These are phyloP conservation scores for Brotogeris chrysoptera DNA, from an alignment of 2,797 vertebrate species.

Conservation along the genomic window DNA sequence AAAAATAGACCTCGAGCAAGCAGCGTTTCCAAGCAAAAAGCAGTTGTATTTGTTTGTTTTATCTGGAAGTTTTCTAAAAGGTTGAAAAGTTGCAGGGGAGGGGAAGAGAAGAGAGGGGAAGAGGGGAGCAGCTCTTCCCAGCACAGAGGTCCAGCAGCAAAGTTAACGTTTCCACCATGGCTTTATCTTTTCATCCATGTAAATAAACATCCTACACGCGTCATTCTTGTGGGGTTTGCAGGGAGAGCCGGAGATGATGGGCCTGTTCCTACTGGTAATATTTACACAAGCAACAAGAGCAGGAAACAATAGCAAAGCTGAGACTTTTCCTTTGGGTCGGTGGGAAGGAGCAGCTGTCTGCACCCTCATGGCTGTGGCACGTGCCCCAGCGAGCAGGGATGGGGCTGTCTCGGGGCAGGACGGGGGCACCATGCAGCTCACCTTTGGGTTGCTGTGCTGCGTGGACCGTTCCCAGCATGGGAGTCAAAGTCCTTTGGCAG, in stretches of 20 bases:
- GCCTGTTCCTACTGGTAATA: slow-evolving; percentile 68
- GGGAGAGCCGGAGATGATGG: slow-evolving; percentile 62
- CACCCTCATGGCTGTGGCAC: background rate
- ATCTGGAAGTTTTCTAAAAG: slow-evolving; percentile 56
- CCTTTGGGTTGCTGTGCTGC: fast-evolving
- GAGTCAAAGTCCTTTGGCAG: slow-evolving; percentile 20
- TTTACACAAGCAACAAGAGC: slow-evolving; percentile 64
- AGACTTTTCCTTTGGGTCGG: slow-evolving; percentile 38
- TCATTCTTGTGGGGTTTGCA: slow-evolving; percentile 44
- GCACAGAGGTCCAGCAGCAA: slow-evolving; percentile 14
- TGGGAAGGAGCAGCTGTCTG: background rate
- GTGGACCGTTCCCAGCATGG: fast-evolving
- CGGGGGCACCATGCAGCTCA: background rate
- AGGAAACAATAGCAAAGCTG: slow-evolving; percentile 60
- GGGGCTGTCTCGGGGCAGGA: background rate
- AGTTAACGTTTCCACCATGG: slow-evolving; percentile 45
- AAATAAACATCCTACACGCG: slow-evolving; percentile 59
- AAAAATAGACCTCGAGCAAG: slow-evolving; percentile 65
- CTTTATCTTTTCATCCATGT: slow-evolving; percentile 63
- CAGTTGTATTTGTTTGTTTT: slow-evolving; percentile 58
- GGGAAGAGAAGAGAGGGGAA: background rate
- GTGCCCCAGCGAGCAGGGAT: background rate
- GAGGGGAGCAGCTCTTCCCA: background rate
- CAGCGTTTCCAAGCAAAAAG: slow-evolving; percentile 54
- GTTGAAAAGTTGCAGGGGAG: background rate